Evolutionary conservation across 2,113 vertebrate genomes (phyloP).

Genomic region (Suncus etruscus): DNA sequence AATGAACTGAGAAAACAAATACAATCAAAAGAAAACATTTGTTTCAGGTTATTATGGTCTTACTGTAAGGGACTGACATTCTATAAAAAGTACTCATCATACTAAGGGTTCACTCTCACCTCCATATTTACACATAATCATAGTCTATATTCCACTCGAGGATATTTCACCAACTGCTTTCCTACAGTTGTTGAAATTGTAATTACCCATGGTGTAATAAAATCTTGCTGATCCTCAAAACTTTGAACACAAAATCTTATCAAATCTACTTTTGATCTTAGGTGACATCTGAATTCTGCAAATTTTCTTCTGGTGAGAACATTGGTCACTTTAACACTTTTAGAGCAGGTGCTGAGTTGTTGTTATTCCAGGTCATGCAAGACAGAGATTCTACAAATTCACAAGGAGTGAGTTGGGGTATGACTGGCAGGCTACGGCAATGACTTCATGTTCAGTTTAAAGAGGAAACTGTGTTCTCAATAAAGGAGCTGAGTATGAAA

Average conservation of each 20-base stretch:
- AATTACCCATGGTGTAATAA: constrained; percentile 55
- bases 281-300: constrained; percentile 71
- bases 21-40: constrained; percentile 27
- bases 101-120: neutral
- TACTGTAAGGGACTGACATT: neutral
- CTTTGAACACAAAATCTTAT: constrained; percentile 51
- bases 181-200: constrained; percentile 49
- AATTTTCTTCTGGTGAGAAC: constrained; percentile 85
- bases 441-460: constrained; percentile 85
- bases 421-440: constrained; percentile 68
- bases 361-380: constrained; percentile 82
- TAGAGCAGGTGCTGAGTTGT: constrained; percentile 86
- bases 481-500: constrained; percentile 72
- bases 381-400: constrained; percentile 83
- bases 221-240: constrained; percentile 56
- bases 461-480: constrained; percentile 61
- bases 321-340: constrained; percentile 77
- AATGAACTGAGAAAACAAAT: neutral
- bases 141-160: neutral
- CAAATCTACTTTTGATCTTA: constrained; percentile 56
- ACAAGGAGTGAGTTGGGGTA: constrained; percentile 78
- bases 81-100: neutral
- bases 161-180: constrained; percentile 61
- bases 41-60: neutral
- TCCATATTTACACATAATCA: neutral